Evolutionary conservation across 2,113 vertebrate species (phyloP).

Genomic region (Bathybates hornii): DNA sequence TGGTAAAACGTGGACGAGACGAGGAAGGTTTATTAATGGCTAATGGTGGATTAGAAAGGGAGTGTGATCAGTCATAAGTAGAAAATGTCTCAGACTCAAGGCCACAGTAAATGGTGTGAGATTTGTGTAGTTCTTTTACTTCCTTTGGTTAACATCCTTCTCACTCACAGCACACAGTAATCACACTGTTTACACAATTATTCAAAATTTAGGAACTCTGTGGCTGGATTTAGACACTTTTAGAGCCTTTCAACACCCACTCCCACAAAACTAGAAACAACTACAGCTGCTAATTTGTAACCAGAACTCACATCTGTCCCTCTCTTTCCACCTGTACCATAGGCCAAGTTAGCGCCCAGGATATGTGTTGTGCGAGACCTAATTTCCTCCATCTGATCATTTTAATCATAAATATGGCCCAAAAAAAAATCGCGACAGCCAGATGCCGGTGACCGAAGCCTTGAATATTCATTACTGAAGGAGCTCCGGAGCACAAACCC

Average conservation of each 20-base stretch:
- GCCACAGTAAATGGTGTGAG: neutral
- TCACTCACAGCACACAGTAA: neutral
- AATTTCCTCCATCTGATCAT: neutral
- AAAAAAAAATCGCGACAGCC: accelerated
- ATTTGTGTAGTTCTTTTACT: neutral
- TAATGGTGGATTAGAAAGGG: neutral
- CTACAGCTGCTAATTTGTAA: neutral
- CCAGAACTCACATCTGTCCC: neutral
- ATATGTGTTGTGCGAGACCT: neutral
- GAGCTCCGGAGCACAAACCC: neutral
- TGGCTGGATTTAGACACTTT: neutral
- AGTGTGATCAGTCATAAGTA: neutral
- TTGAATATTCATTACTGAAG: neutral
- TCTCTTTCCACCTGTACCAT: neutral
- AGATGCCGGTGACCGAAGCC: neutral
- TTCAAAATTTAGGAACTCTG: neutral
- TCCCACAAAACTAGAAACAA: neutral
- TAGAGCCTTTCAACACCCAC: neutral
- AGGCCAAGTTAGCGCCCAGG: neutral
- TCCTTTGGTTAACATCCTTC: neutral
- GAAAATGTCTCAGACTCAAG: neutral
- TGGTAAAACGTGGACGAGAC: neutral
- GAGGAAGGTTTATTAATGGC: neutral
- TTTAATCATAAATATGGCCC: neutral
- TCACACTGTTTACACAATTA: neutral